Evolutionary conservation across 2,888 invertebrate species (phyloP), one percentile per base, ranked within the genome.

Genomic region (Gymnocheta viridis): DNA sequence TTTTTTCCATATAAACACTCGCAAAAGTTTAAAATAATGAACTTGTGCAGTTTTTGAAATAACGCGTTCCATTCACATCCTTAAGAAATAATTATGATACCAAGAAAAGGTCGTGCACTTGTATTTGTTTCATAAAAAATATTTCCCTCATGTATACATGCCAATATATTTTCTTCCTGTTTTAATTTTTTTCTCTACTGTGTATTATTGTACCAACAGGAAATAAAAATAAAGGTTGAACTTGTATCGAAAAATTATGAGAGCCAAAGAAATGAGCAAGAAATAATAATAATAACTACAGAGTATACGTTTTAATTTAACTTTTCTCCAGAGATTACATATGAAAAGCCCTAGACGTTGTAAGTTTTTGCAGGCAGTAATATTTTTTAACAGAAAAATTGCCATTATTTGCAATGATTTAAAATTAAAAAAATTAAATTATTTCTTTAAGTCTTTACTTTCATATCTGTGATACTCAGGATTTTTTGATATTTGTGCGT

Each of bases 201-300:
- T 35, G 22, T 35, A 10, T 49, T 51, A 10, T 17, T 41, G 27
- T n/a, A 27, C 17, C 17, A 73, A 49, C 47, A 73, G 51, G 51
- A 54, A 67, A 51, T 67, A 35, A 54, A 19, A 29, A 49, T 32
- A 4, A 22, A 29, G 44, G 27, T 29, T 56, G n/a, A 58, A n/a
- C 2, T 27, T 32, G 10, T 35, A 29, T n/a, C 35, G 27, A 60
- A 17, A 47, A 58, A 54, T n/a, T 32, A 38, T 38, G 1, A 72
- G 2, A 14, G 19, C 17, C 10, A 24, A 38, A 24, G 24, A 22
- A 44, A 29, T 49, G 17, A 35, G 38, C 4, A 19, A 32, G n/a
- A 66, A 32, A 66, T 38, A n/a, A n/a, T 17, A 38, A 12, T 62
- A 51, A 41, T 4, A 41, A 32, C 7, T n/a, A 47, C 62, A 32